A percentile compares a stretch with the other conserved stretches of the same genome.
Evolutionary conservation across 2,888 invertebrate genomes (phyloP).

Genomic region (Eledona agricola): DNA sequence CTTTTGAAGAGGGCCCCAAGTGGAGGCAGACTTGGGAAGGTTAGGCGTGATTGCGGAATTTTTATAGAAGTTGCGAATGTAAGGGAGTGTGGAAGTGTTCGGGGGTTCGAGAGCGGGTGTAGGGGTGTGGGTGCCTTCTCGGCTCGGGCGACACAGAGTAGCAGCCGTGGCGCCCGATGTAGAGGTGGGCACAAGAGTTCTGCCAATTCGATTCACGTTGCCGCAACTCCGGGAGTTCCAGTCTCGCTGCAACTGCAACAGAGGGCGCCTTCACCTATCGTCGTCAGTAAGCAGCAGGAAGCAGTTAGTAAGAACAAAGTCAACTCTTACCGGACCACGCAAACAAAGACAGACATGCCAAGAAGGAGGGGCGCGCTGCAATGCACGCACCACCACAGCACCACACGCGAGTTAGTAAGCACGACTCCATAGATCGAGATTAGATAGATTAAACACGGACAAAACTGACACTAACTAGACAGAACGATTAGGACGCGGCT

Average conservation of each 20-base stretch:
- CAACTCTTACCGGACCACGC: conserved; percentile 47
- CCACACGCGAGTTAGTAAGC: conserved; percentile 56
- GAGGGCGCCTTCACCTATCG: conserved; percentile 53
- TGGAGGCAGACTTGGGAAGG: conserved; percentile 70
- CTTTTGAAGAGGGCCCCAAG: conserved; percentile 72
- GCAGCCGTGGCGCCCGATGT: conserved; percentile 62
- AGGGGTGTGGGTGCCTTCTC: conserved; percentile 53
- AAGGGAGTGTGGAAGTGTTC: conserved; percentile 63
- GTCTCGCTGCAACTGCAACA: conserved; percentile 64
- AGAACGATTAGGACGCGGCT: no score
- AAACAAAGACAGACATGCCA: conserved; percentile 38
- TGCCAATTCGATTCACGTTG: conserved; percentile 62
- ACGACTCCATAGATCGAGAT: conserved; percentile 42
- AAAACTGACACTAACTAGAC: not conserved
- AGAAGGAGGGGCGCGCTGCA: conserved; percentile 52
- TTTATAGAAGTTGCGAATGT: conserved; percentile 63
- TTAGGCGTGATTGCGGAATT: conserved; percentile 60
- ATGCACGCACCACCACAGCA: conserved; percentile 62
- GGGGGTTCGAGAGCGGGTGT: conserved; percentile 57
- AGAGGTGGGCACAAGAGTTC: conserved; percentile 60
- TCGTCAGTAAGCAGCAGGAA: conserved; percentile 46
- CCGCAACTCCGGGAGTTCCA: conserved; percentile 65
- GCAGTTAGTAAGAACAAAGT: conserved; percentile 45
- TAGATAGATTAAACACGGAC: conserved; percentile 19
- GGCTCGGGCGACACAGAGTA: conserved; percentile 60